Conservation (phyloP, 2,113 vertebrate species). For the Muntiacus muntjak region DNA sequence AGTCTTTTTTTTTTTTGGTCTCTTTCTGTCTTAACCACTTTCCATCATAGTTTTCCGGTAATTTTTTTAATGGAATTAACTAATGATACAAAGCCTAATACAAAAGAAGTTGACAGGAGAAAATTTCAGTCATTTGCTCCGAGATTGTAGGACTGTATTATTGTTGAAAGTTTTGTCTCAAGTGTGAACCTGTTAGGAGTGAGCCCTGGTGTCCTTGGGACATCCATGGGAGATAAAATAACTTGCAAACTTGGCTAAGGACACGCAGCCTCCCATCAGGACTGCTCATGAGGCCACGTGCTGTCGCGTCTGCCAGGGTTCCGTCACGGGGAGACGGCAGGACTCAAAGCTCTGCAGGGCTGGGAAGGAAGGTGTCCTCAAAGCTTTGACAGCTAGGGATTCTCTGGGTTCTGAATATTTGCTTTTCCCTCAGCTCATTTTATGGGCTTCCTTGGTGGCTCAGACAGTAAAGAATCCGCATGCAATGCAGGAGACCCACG, state of each 20-base stretch:
- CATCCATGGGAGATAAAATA: conserved; percentile 59
- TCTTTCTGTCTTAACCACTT: conserved; percentile 70
- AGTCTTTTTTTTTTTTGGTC: conserved; percentile 49
- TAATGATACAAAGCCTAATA: conserved; percentile 71
- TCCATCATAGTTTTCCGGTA: conserved; percentile 61
- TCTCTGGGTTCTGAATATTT: conserved; percentile 59
- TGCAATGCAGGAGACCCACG: background rate
- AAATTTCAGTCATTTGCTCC: conserved; percentile 52
- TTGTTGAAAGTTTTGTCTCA: conserved; percentile 64
- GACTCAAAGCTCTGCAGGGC: conserved; percentile 59
- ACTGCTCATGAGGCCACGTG: conserved; percentile 66
- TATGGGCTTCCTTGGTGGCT: background rate
- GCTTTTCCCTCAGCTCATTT: background rate
- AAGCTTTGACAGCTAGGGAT: conserved; percentile 68
- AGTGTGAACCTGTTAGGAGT: conserved; percentile 65
- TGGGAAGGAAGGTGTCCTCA: conserved; percentile 64
- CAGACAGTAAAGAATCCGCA: background rate
- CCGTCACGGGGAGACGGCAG: conserved; percentile 61
- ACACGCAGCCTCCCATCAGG: conserved; percentile 33
- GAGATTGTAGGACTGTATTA: conserved; percentile 64
- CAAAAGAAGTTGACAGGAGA: conserved; percentile 69
- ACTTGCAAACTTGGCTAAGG: conserved; percentile 68
- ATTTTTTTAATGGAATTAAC: conserved; percentile 74
- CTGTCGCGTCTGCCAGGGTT: conserved; percentile 63
- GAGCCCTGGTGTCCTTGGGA: conserved; percentile 51